phyloP scores from a whole-genome alignment of 2,113 vertebrate species.

The Myanophis thanlyinensis region DNA sequence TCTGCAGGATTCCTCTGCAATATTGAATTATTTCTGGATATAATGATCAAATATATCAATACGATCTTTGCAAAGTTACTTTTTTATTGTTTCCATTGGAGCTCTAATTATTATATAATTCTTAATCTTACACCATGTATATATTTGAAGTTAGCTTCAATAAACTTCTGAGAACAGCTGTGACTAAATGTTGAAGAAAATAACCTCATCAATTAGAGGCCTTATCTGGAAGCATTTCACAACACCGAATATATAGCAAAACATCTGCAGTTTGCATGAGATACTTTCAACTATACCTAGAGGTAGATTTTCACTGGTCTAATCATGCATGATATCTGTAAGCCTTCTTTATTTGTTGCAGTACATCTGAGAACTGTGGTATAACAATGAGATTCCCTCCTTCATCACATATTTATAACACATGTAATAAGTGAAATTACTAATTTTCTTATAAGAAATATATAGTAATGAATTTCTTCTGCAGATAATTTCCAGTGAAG shows the following conservation, averaged over 20 bases:
- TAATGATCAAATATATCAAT: not conserved
- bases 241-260: not conserved
- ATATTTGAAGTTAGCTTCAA: not conserved
- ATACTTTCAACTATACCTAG: not conserved
- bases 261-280: not conserved
- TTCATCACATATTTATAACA: not conserved
- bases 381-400: not conserved
- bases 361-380: not conserved
- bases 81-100: not conserved
- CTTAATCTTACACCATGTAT: not conserved
- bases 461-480: not conserved
- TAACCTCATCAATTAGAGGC: not conserved
- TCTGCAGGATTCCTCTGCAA: not conserved
- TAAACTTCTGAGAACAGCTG: not conserved
- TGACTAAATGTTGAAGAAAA: not conserved
- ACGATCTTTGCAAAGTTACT: not conserved
- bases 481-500: not conserved
- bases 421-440: not conserved
- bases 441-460: not conserved
- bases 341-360: not conserved
- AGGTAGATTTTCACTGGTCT: not conserved
- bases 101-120: not conserved
- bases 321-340: not conserved
- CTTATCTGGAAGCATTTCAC: not conserved
- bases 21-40: not conserved